phyloP scores from a whole-genome alignment of 2,113 vertebrate genomes.

The Terrapene triunguis region DNA sequence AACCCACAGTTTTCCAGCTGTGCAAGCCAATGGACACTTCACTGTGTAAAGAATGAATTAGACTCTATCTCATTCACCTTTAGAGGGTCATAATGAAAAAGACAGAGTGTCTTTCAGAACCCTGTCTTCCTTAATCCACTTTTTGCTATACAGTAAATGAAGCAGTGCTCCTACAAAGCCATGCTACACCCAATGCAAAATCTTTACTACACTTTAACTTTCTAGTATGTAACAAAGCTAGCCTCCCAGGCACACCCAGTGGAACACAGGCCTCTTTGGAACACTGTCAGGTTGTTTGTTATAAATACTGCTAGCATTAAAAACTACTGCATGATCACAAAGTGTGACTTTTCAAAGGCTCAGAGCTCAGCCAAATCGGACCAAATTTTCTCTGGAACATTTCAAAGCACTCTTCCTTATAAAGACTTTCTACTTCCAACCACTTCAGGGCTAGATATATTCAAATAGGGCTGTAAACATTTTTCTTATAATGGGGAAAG shows the following conservation, averaged over 20 bases:
- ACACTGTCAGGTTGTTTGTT: slow-evolving; percentile 2
- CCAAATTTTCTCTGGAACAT: neutral
- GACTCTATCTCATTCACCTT: neutral
- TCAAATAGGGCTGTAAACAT: neutral
- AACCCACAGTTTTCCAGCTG: too few species aligned
- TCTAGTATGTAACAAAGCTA: neutral
- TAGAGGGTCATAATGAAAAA: slow-evolving; percentile 22
- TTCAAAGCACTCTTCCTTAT: neutral
- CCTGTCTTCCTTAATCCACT: neutral
- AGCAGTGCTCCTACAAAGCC: neutral
- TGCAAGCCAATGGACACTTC: too few species aligned
- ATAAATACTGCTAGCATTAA: neutral
- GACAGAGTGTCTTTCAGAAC: neutral
- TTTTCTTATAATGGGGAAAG: neutral
- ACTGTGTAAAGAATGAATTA: neutral
- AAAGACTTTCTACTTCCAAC: neutral
- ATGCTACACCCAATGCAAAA: neutral
- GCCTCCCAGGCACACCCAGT: neutral
- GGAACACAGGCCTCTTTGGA: neutral
- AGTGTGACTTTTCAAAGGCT: neutral
- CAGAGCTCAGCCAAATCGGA: slow-evolving; percentile 29
- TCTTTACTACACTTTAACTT: neutral
- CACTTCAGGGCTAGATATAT: neutral
- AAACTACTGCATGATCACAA: neutral
- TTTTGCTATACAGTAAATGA: neutral